phyloP scores from a whole-genome alignment of 2,113 vertebrate species.

The Halichoeres trimaculatus region DNA sequence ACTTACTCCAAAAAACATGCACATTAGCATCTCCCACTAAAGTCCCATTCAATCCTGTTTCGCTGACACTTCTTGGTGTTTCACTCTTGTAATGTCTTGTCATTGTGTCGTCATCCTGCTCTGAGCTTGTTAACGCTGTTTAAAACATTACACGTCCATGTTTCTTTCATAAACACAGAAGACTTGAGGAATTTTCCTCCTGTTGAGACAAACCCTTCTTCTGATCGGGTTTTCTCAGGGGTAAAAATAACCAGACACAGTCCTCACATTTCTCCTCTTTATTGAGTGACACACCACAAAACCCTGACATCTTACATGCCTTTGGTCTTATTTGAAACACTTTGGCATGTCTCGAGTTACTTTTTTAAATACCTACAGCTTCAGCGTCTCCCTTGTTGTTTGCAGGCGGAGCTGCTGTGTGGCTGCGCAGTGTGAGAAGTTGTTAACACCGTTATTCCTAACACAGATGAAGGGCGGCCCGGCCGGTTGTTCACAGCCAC shows the following conservation, averaged over 20 bases:
- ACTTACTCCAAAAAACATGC: not conserved
- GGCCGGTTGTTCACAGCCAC: constrained; percentile 62
- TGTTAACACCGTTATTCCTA: constrained; percentile 80
- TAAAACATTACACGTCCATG: not conserved
- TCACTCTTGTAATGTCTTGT: not conserved
- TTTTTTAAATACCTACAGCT: constrained; percentile 17
- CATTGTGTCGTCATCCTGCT: not conserved
- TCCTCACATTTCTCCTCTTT: constrained; percentile 8
- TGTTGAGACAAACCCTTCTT: not conserved
- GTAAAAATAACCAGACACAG: not conserved
- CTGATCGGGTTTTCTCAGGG: not conserved
- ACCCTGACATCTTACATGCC: constrained; percentile 13
- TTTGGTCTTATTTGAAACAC: constrained; percentile 29
- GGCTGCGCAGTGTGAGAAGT: constrained; percentile 60
- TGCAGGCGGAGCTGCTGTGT: constrained; percentile 37
- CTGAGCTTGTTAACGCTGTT: not conserved
- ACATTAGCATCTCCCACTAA: too few species aligned
- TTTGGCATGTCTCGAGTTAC: constrained; percentile 8
- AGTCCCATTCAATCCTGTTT: too few species aligned
- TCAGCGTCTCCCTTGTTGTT: constrained; percentile 31
- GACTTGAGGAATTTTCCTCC: not conserved
- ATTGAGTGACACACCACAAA: constrained; percentile 20
- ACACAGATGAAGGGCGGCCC: constrained; percentile 65
- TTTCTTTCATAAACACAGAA: not conserved
- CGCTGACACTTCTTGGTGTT: too few species aligned